Evolutionary conservation across 2,888 invertebrate genomes (phyloP).

Genomic region (Hymenopus coronatus): DNA sequence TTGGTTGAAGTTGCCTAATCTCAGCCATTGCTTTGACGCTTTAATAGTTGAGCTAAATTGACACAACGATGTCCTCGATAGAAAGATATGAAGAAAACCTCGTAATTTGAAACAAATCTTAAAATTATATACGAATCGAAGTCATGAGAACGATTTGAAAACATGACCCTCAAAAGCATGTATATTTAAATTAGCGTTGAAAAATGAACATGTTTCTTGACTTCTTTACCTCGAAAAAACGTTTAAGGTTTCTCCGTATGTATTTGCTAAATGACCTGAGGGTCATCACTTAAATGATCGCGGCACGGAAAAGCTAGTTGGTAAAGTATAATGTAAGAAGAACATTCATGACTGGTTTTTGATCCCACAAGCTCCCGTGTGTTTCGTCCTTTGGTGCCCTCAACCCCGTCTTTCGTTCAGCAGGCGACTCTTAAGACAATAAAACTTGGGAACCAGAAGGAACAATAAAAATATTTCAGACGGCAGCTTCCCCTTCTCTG

Average conservation of each 20-base stretch:
- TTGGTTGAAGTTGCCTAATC: too few species aligned
- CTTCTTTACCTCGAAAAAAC: not conserved
- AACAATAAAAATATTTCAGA: not conserved
- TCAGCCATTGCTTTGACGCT: too few species aligned
- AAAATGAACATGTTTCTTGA: not conserved
- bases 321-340: not conserved
- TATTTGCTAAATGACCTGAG: not conserved
- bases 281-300: not conserved
- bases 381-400: not conserved
- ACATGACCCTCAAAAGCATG: too few species aligned
- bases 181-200: too few species aligned
- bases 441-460: not conserved
- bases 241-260: not conserved
- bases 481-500: not conserved
- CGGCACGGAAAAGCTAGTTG: too few species aligned
- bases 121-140: too few species aligned
- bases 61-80: too few species aligned
- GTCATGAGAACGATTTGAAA: too few species aligned
- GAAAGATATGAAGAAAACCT: too few species aligned
- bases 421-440: not conserved
- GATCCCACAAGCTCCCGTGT: not conserved
- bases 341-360: not conserved
- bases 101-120: too few species aligned
- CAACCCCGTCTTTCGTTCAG: not conserved
- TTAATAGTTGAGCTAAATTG: too few species aligned